Conservation (phyloP, 35 echinoderm and acorn worm genomes). For the Patiria miniata region DNA sequence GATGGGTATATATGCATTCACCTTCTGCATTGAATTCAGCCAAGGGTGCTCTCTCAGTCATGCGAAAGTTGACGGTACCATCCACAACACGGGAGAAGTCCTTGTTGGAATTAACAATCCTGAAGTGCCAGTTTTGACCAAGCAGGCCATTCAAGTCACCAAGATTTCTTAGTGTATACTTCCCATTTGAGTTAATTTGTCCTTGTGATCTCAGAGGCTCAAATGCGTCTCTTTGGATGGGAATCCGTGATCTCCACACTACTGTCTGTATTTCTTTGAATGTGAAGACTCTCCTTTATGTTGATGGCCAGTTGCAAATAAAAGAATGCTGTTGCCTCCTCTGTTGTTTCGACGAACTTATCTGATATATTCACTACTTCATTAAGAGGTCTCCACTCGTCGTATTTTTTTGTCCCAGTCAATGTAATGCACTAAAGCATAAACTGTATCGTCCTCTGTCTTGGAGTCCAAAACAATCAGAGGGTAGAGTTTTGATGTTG, state of each 20-base stretch:
- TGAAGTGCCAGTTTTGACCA: slow-evolving; percentile 48
- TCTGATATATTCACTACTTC: slow-evolving; percentile 44
- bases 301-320: slow-evolving; percentile 40
- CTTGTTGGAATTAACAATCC: slow-evolving; percentile 63
- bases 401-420: slow-evolving; percentile 56
- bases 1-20: slow-evolving; percentile 42
- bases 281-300: slow-evolving; percentile 6
- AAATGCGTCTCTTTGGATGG: slow-evolving; percentile 37
- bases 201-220: slow-evolving; percentile 33
- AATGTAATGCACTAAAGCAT: slow-evolving; percentile 54
- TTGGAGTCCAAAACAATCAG: slow-evolving; percentile 37
- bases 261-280: slow-evolving; percentile 48
- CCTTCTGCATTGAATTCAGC: slow-evolving; percentile 54
- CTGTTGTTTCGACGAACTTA: slow-evolving; percentile 30
- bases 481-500: slow-evolving; percentile 37
- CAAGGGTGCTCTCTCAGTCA: slow-evolving; percentile 47
- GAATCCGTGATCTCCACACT: slow-evolving; percentile 33
- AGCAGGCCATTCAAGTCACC: slow-evolving; percentile 24
- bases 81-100: slow-evolving; percentile 61
- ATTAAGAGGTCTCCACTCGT: slow-evolving; percentile 49
- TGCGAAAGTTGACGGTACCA: slow-evolving; percentile 42
- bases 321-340: slow-evolving; percentile 32
- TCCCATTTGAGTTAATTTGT: background rate
- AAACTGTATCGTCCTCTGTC: slow-evolving; percentile 1
- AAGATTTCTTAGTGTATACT: slow-evolving; percentile 20